phyloP scores from a whole-genome alignment of 2,113 vertebrate genomes.

The Gymnogyps californianus region DNA sequence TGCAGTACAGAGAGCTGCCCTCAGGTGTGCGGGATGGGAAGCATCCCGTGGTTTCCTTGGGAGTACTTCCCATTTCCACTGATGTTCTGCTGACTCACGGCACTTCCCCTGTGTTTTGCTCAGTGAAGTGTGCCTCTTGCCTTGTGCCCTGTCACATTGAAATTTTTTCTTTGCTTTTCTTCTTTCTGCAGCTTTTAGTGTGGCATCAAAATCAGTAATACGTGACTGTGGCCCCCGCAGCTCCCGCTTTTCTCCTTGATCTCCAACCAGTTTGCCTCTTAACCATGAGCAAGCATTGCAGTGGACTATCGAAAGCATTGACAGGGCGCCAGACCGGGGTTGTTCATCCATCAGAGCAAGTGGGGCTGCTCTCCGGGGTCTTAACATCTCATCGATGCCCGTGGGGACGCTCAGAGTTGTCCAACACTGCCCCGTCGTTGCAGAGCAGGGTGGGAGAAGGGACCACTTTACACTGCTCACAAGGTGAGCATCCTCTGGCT shows the following conservation, averaged over 20 bases:
- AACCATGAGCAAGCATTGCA: fast-evolving
- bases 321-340: not conserved
- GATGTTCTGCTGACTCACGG: not conserved
- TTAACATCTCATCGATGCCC: no score
- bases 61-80: not conserved
- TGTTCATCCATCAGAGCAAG: not conserved
- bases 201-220: not conserved
- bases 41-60: not conserved
- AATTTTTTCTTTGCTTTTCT: not conserved
- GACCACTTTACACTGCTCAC: fast-evolving
- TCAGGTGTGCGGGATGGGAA: fast-evolving
- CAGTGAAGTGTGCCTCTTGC: not conserved
- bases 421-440: fast-evolving
- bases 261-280: not conserved
- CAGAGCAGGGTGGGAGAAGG: not conserved
- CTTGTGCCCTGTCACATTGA: no score
- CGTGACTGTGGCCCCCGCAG: no score
- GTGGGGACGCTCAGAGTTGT: not conserved
- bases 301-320: not conserved
- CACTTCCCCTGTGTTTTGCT: not conserved
- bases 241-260: not conserved
- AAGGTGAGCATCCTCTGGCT: not conserved
- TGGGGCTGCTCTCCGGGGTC: fast-evolving
- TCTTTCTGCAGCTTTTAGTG: not conserved
- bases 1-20: fast-evolving